phyloP scores from a whole-genome alignment of 2,888 invertebrate genomes.

The Drosophila rellima region DNA sequence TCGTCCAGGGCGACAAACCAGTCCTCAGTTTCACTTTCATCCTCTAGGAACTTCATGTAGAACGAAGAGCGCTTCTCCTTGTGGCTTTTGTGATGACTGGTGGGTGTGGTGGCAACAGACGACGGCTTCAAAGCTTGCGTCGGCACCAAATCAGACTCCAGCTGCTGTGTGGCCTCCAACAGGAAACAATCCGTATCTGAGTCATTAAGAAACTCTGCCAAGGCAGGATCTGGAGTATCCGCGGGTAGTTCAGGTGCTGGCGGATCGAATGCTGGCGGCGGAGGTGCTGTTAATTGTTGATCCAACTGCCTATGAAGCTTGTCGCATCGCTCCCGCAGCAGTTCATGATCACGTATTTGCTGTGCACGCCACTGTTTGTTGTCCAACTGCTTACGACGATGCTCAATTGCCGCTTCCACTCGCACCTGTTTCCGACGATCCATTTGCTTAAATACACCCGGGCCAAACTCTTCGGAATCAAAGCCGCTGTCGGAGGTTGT shows the following conservation, averaged over 20 bases:
- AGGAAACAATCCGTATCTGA: constrained; percentile 82
- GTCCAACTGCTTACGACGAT: constrained; percentile 69
- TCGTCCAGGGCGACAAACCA: constrained; percentile 82
- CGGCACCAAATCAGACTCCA: constrained; percentile 64
- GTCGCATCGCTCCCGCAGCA: constrained; percentile 79
- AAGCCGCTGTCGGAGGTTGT: constrained; percentile 75
- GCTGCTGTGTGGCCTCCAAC: constrained; percentile 82
- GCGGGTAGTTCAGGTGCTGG: background rate
- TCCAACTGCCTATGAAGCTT: constrained; percentile 77
- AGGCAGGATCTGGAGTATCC: constrained; percentile 38
- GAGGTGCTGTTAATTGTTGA: constrained; percentile 27
- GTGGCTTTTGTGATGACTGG: constrained; percentile 54
- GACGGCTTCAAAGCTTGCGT: constrained; percentile 16
- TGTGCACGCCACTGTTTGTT: constrained; percentile 72
- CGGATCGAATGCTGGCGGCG: background rate
- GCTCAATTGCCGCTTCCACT: constrained; percentile 48
- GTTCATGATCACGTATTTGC: constrained; percentile 71
- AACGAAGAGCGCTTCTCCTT: constrained; percentile 76
- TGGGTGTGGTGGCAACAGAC: constrained; percentile 48
- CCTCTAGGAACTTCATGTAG: constrained; percentile 83
- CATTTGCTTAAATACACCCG: constrained; percentile 33
- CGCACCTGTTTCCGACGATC: constrained; percentile 56
- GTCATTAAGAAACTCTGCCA: constrained; percentile 80
- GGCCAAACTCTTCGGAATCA: constrained; percentile 66
- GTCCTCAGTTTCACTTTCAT: constrained; percentile 82